Evolutionary conservation across 2,888 invertebrate species (phyloP), one percentile per base, ranked within the genome.

Genomic region (Catocala fraxini): DNA sequence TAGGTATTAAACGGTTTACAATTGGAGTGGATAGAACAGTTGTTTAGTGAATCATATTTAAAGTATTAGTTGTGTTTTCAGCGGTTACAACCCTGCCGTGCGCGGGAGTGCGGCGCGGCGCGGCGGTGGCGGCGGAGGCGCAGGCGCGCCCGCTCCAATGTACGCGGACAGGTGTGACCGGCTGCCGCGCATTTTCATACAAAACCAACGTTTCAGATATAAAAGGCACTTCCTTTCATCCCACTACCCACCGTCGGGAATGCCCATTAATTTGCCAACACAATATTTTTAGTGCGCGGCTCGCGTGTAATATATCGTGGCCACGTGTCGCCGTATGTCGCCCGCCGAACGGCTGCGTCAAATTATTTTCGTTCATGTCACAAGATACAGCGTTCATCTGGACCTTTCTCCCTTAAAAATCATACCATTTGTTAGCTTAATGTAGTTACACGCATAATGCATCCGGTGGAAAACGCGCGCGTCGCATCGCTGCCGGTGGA

Each of bases 181-280:
- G 93, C 94, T 94, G 94, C 93, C 86, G 85, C 89, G 85, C 90
- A 86, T 90, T 93, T 91, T 93, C 93, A 91, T 89, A 93, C 92
- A 92, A 92, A 93, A 93, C 90, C 89, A 91, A 90, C 92, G 92
- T 89, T 92, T 92, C 92, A 92, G 92, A 91, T 93, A 92, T 93
- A 92, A 93, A 93, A 93, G 93, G 91, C 92, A 92, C 91, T 92
- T 93, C 92, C 94, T 93, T 93, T 93, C 93, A 93, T 93, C 94
- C 94, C 92, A 89, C 91, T 86, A 90, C 91, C 94, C 88, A 93
- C 91, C 86, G 91, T 89, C 90, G 91, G 87, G 94, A 94, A 94
- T 94, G 94, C 94, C 93, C 94, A 94, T 94, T 94, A 94, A 94
- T 94, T 94, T 94, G 94, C 94, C 94, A 94, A 93, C 94, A 93